These are phyloP conservation scores for Clarias pachynema DNA, from an alignment of 2,797 vertebrate species.

Conservation along the genomic window DNA sequence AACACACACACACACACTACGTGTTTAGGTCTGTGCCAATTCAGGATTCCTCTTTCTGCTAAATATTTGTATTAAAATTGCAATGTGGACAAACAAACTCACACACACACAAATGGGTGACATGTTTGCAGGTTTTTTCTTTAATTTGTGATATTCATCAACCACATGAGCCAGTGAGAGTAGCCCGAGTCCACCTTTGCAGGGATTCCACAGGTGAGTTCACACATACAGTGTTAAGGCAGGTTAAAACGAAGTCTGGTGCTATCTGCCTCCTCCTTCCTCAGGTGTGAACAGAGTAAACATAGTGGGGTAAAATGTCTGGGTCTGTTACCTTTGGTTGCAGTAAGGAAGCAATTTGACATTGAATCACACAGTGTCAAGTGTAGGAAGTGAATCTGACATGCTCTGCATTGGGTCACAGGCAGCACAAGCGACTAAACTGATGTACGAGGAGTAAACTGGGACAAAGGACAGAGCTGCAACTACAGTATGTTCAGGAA, in stretches of 20 bases:
- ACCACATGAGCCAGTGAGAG: neutral
- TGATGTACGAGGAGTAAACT: neutral
- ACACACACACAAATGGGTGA: neutral
- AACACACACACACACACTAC: conserved; percentile 10
- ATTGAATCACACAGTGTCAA: neutral
- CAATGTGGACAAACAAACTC: neutral
- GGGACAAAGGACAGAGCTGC: neutral
- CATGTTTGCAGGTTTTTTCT: too few relatives aligned
- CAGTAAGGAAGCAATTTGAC: neutral
- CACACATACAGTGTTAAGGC: neutral
- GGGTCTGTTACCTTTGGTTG: neutral
- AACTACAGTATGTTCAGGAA: neutral
- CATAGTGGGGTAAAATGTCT: neutral
- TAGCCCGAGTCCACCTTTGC: neutral
- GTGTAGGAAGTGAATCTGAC: neutral
- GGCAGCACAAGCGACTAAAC: neutral
- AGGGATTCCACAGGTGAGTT: neutral
- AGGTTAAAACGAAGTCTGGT: neutral
- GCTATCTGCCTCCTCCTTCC: neutral
- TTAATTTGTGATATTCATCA: too few relatives aligned
- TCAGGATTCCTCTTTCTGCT: conserved; percentile 14
- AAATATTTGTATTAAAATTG: conserved; percentile 11
- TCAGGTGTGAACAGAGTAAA: neutral
- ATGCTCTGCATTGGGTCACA: neutral
- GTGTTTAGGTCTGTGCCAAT: conserved; percentile 13